Conservation (phyloP, 2,888 invertebrate genomes). For the Buathra laborator region DNA sequence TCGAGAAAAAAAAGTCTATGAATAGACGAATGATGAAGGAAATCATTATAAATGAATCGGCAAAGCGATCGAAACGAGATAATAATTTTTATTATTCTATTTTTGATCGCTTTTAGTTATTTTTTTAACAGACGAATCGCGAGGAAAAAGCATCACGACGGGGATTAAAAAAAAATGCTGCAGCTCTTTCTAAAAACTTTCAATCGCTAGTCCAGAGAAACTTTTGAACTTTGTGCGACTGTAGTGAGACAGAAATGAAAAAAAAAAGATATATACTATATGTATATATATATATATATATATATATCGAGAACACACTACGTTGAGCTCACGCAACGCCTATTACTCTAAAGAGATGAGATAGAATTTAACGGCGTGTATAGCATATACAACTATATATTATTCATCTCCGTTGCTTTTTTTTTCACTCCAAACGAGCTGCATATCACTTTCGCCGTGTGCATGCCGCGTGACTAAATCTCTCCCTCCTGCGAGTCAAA, state of each 20-base stretch:
- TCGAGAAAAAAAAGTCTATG: not conserved
- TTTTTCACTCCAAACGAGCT: constrained; percentile 33
- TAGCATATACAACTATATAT: constrained; percentile 20
- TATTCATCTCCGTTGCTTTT: constrained; percentile 31
- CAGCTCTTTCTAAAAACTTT: constrained; percentile 57
- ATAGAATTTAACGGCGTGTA: constrained; percentile 41
- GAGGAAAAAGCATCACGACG: not conserved
- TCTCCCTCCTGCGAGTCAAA: constrained; percentile 56
- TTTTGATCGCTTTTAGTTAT: not conserved
- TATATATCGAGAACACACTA: constrained; percentile 49
- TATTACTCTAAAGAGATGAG: constrained; percentile 46
- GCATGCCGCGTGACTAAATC: constrained; percentile 78
- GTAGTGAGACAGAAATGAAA: constrained; percentile 38
- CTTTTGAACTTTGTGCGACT: constrained; percentile 45
- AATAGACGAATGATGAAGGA: not conserved
- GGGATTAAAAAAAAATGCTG: constrained; percentile 11
- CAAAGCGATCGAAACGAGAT: not conserved
- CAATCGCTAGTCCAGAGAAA: constrained; percentile 57
- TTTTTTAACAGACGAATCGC: not conserved
- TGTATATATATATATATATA: constrained; percentile 7
- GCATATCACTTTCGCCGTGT: constrained; percentile 81
- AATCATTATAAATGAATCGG: not conserved
- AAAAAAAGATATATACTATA: not conserved
- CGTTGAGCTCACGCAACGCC: constrained; percentile 59
- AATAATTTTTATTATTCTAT: not conserved